A percentile compares a stretch with the other conserved stretches of the same genome.
Evolutionary conservation across 2,113 vertebrate genomes (phyloP).

Genomic region (Dipodomys ordii): DNA sequence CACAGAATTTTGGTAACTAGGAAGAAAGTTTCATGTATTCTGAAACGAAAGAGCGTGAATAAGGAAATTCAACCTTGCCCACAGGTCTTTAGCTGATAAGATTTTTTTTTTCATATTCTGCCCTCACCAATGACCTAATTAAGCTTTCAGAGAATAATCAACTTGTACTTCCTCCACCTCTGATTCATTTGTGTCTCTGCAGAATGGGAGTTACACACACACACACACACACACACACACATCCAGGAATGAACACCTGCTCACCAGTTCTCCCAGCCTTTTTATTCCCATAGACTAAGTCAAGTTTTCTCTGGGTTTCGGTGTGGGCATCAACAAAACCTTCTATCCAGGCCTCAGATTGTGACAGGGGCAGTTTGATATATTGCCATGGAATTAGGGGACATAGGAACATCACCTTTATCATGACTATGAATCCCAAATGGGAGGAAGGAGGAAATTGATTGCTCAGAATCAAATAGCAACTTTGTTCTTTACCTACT

Average conservation of each 20-base stretch:
- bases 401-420: neutral
- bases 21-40: constrained; percentile 79
- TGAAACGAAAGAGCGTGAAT: constrained; percentile 69
- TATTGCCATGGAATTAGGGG: neutral
- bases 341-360: neutral
- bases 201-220: neutral
- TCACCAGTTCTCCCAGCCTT: neutral
- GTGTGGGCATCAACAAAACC: neutral
- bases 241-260: too few species aligned
- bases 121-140: constrained; percentile 79
- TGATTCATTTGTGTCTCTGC: constrained; percentile 45
- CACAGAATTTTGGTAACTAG: constrained; percentile 79
- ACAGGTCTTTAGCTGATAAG: constrained; percentile 74
- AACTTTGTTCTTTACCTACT: neutral
- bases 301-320: constrained; percentile 24
- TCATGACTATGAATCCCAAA: neutral
- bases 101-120: constrained; percentile 70
- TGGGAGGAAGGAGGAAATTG: neutral
- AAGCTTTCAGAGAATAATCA: constrained; percentile 72
- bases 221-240: too few species aligned
- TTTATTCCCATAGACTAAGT: neutral
- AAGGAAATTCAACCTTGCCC: constrained; percentile 71
- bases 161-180: constrained; percentile 44
- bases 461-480: neutral
- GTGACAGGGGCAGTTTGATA: neutral